Evolutionary conservation across 2,888 invertebrate genomes (phyloP), one percentile per base, ranked within the genome.

Genomic region (Microdon myrmicae): DNA sequence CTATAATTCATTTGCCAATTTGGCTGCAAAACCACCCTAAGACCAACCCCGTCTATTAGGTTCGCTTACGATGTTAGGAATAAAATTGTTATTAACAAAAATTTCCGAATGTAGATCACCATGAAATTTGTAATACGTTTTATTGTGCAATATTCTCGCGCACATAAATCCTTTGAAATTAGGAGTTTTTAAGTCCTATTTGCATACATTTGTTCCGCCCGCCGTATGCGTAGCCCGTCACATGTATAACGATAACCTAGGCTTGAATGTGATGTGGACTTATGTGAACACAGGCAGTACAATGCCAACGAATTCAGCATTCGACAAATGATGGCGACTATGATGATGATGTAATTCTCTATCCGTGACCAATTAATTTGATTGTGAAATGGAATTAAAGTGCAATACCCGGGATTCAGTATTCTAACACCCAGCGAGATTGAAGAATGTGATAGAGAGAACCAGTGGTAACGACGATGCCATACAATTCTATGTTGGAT

Each of bases 361-460:
- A 70, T 73, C 75, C 76, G 76, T 78, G 78, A 77, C 78, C 75
- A 77, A 77, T 77, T 77, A 77, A 78, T 77, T 78, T 77, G 73
- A 77, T 77, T 77, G 76, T 77, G 71, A 77, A 76, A 75, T 74
- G 71, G 76, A 75, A 78, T 78, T 78, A 76, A 77, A 78, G 74
- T 76, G 73, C 73, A 75, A 77, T 76, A 74, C 74, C 72, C 74
- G 28, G 34, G 51, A 53, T 26, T 41, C 56, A 45, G 19, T 28
- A 34, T 39, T 23, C n/a, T n/a, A n/a, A n/a, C n/a, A n/a, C n/a
- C n/a, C n/a, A n/a, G n/a, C n/a, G n/a, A n/a, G 43, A 51, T 51
- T 43, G 47, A 31, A 14, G 12, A 22, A 43, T 35, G 14, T 14
- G 13, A 17, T 14, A 22, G 34, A 9, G 32, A 49, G 47, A 37